A percentile compares a stretch with the other conserved stretches of the same genome.
Conservation (phyloP, 2,888 invertebrate species). For the Chydorus sphaericus region DNA sequence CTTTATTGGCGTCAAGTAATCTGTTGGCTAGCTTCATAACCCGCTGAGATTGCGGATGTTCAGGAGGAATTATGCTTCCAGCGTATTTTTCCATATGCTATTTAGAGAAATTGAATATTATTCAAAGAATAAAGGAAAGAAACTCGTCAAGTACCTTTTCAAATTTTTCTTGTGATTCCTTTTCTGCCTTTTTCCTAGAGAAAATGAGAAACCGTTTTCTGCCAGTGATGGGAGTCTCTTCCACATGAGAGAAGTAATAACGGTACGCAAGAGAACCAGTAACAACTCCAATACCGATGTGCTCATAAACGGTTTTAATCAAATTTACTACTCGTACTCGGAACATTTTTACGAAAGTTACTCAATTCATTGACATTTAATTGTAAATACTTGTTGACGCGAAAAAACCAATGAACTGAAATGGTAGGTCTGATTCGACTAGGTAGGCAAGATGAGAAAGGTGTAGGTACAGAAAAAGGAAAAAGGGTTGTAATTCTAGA, state of each 20-base stretch:
- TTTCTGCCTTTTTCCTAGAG: slow-evolving; percentile 30
- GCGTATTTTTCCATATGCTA: background rate
- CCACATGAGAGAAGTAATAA: slow-evolving; percentile 31
- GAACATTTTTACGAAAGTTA: slow-evolving; percentile 6
- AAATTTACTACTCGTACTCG: background rate
- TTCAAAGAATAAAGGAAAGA: too few species aligned
- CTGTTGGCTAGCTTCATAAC: slow-evolving; percentile 26
- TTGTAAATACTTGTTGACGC: too few species aligned
- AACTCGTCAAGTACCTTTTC: slow-evolving; percentile 26
- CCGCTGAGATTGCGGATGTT: slow-evolving; percentile 23
- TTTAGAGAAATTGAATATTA: background rate
- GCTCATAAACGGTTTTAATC: background rate
- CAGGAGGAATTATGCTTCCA: slow-evolving; percentile 23
- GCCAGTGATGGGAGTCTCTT: slow-evolving; percentile 37
- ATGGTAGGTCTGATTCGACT: slow-evolving; percentile 5
- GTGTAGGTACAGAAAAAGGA: too few species aligned
- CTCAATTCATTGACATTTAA: too few species aligned
- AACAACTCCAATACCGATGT: slow-evolving; percentile 15
- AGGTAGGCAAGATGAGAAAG: too few species aligned
- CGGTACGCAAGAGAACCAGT: slow-evolving; percentile 15
- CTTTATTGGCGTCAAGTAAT: slow-evolving; percentile 33
- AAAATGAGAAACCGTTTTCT: slow-evolving; percentile 37
- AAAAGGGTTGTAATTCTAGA: too few species aligned
- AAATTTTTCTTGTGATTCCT: slow-evolving; percentile 29
- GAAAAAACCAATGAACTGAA: too few species aligned